Conservation (phyloP, 2,888 invertebrate species). For the Cyaniris semiargus region DNA sequence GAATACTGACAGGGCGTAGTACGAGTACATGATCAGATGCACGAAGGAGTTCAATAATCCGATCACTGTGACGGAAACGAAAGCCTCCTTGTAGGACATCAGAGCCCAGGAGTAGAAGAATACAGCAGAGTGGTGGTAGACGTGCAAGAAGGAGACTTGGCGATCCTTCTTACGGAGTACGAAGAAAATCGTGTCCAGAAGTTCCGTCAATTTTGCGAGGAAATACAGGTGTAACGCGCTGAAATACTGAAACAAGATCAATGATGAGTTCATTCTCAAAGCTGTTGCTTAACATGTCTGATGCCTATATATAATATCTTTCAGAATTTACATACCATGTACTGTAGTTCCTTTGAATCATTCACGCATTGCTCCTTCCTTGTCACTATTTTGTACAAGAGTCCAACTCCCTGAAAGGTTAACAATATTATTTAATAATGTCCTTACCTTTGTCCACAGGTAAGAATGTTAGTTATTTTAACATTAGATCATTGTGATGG, state of each 20-base stretch:
- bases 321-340: not conserved
- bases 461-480: no score
- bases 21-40: slow-evolving; percentile 88
- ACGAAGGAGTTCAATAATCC: slow-evolving; percentile 86
- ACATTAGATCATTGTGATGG: no score
- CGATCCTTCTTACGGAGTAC: slow-evolving; percentile 14
- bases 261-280: no score
- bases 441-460: not conserved
- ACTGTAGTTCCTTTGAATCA: not conserved
- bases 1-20: slow-evolving; percentile 86
- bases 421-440: not conserved
- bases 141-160: slow-evolving; percentile 77
- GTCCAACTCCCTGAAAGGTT: not conserved
- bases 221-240: not conserved
- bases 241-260: slow-evolving; percentile 14
- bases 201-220: not conserved
- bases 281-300: no score
- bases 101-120: slow-evolving; percentile 86
- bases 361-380: not conserved
- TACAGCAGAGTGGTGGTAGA: slow-evolving; percentile 90
- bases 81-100: slow-evolving; percentile 85
- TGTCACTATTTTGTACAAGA: not conserved
- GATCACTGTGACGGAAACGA: slow-evolving; percentile 82
- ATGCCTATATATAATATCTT: not conserved
- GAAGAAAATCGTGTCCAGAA: slow-evolving; percentile 16